Conservation (phyloP, 2,888 invertebrate genomes). For the Troglohyphantes excavatus region DNA sequence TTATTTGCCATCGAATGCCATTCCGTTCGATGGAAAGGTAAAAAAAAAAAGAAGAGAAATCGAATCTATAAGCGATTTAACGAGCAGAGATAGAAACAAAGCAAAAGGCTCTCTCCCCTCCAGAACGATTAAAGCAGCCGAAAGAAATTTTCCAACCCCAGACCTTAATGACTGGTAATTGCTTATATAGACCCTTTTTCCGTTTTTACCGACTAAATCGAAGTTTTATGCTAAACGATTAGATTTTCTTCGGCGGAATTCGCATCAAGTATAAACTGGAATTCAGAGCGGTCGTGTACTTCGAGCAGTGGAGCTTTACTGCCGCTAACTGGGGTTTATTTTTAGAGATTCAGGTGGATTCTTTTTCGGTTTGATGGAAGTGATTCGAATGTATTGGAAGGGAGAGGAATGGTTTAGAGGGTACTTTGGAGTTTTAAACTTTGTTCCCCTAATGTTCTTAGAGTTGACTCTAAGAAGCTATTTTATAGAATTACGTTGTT, state of each 20-base stretch:
- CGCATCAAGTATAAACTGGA: background rate
- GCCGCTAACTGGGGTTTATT: slow-evolving; percentile 5
- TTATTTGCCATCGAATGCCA: background rate
- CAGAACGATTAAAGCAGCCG: slow-evolving; percentile 37
- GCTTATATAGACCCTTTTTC: slow-evolving; percentile 48
- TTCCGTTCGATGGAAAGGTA: background rate
- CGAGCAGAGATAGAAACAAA: slow-evolving; percentile 33
- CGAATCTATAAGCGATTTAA: slow-evolving; percentile 9
- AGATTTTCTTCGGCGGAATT: slow-evolving; percentile 16
- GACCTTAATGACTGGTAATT: slow-evolving; percentile 55
- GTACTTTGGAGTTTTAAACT: slow-evolving; percentile 16
- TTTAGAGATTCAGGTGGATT: slow-evolving; percentile 15
- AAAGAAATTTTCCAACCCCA: slow-evolving; percentile 21
- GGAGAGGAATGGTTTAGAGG: background rate
- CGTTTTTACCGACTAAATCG: slow-evolving; percentile 53
- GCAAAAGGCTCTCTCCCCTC: background rate
- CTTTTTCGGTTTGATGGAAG: background rate
- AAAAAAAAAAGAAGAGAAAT: slow-evolving; percentile 5
- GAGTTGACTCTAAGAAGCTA: background rate
- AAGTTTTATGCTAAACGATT: slow-evolving; percentile 67
- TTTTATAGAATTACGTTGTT: background rate
- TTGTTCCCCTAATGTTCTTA: background rate
- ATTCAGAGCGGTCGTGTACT: background rate
- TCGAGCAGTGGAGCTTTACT: background rate
- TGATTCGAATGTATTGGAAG: background rate